These are phyloP conservation scores for Peromyscus leucopus DNA, from an alignment of 2,113 vertebrate species.

Conservation along the genomic window DNA sequence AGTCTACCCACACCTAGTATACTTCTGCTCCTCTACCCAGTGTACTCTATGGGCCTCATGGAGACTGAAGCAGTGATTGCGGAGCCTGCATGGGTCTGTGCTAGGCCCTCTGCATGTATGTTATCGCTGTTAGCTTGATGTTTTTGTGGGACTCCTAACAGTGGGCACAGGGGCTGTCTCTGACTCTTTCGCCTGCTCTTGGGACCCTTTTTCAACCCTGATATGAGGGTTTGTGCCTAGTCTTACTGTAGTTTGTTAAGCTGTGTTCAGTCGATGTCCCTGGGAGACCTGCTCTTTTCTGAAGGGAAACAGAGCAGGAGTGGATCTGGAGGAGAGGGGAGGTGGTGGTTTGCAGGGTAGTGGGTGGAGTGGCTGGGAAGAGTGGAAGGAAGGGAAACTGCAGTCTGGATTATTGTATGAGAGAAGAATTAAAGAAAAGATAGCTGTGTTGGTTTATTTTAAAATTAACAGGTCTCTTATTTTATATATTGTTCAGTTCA, in stretches of 20 bases:
- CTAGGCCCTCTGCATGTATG: not conserved
- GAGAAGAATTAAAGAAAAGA: not conserved
- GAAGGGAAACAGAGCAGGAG: not conserved
- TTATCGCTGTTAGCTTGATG: not conserved
- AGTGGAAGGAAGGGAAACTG: not conserved
- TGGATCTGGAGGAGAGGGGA: not conserved
- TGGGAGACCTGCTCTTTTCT: not conserved
- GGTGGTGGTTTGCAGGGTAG: no score
- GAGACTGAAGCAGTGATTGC: not conserved
- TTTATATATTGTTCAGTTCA: not conserved
- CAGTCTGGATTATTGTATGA: not conserved
- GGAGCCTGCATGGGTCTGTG: not conserved
- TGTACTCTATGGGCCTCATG: not conserved
- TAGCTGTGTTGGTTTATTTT: no score
- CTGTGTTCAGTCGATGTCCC: not conserved
- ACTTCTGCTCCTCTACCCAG: not conserved
- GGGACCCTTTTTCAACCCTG: not conserved
- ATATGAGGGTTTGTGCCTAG: not conserved
- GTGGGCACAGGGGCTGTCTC: not conserved
- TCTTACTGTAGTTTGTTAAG: not conserved
- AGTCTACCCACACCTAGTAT: fast-evolving
- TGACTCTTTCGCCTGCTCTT: not conserved
- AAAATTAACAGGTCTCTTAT: not conserved
- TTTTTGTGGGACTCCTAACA: not conserved
- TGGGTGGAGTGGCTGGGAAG: not conserved